Percentiles rank a stretch among this genome's conserved stretches.
Conservation (phyloP, 2,888 invertebrate species). For the Odontothrips loti region DNA sequence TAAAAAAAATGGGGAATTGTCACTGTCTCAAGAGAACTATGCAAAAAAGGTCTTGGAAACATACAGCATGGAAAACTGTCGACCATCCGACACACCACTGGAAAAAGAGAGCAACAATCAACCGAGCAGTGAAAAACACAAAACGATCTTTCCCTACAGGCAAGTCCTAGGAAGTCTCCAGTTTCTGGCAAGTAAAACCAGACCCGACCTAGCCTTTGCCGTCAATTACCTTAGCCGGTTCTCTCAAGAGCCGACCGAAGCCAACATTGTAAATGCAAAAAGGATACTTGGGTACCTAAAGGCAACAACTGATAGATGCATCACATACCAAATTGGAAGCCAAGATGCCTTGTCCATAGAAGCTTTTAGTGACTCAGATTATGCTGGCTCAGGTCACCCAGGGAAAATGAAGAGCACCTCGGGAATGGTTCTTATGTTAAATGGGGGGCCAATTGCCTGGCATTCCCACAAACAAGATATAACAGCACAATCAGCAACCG, state of each 20-base stretch:
- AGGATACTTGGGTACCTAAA: background rate
- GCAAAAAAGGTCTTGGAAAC: conserved; percentile 30
- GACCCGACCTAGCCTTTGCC: conserved; percentile 33
- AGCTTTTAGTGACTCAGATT: too few species aligned
- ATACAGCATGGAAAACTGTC: conserved; percentile 31
- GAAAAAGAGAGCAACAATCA: background rate
- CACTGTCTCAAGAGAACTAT: conserved; percentile 32
- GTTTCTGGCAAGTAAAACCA: conserved; percentile 28
- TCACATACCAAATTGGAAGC: too few species aligned
- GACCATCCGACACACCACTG: conserved; percentile 29
- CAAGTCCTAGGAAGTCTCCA: too few species aligned
- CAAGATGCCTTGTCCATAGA: too few species aligned
- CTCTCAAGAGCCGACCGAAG: conserved; percentile 34
- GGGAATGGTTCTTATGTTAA: too few species aligned
- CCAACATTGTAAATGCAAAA: background rate
- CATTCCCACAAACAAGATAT: too few species aligned
- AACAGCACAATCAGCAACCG: too few species aligned
- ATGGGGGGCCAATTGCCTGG: too few species aligned
- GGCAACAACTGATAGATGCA: too few species aligned
- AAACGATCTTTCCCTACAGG: conserved; percentile 32
- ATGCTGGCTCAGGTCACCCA: too few species aligned
- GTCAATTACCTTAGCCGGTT: conserved; percentile 33
- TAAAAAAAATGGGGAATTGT: conserved; percentile 30
- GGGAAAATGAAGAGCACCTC: too few species aligned
- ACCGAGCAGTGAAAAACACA: background rate